Evolutionary conservation across 2,797 vertebrate species (phyloP).

Genomic region (Rousettus madagascariensis): DNA sequence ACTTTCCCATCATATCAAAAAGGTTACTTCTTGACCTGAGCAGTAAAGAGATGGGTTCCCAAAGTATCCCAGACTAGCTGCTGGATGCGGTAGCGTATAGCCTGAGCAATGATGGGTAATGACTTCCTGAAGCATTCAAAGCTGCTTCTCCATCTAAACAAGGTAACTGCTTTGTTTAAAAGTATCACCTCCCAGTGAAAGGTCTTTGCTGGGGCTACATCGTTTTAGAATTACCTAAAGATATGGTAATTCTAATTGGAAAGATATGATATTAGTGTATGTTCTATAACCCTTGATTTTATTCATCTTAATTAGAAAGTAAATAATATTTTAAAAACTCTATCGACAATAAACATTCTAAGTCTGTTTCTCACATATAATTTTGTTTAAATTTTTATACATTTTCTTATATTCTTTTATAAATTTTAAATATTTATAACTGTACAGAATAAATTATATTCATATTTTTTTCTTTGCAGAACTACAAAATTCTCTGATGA

Average conservation of each 20-base stretch:
- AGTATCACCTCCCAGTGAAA: background rate
- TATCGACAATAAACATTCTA: conserved; percentile 31
- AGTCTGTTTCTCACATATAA: background rate
- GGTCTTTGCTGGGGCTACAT: background rate
- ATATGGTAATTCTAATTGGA: no score
- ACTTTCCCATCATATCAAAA: background rate
- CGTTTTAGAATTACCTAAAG: conserved; percentile 20
- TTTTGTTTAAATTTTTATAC: background rate
- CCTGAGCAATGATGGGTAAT: background rate
- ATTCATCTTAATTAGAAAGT: conserved; percentile 47
- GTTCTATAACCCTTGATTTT: background rate
- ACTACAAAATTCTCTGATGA: conserved; percentile 59
- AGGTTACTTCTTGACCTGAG: background rate
- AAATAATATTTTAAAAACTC: conserved; percentile 30
- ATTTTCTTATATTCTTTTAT: background rate
- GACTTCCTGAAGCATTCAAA: background rate
- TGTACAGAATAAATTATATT: background rate
- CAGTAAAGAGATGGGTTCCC: background rate
- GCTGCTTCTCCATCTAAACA: background rate
- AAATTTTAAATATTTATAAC: background rate
- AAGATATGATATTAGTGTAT: background rate
- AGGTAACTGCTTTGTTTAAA: background rate
- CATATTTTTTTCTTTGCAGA: background rate
- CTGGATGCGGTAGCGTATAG: background rate
- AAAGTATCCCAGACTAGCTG: background rate